Base-by-base conservation (phyloP, 2,888 invertebrate genomes). In the Latheticus oryzae region DNA sequence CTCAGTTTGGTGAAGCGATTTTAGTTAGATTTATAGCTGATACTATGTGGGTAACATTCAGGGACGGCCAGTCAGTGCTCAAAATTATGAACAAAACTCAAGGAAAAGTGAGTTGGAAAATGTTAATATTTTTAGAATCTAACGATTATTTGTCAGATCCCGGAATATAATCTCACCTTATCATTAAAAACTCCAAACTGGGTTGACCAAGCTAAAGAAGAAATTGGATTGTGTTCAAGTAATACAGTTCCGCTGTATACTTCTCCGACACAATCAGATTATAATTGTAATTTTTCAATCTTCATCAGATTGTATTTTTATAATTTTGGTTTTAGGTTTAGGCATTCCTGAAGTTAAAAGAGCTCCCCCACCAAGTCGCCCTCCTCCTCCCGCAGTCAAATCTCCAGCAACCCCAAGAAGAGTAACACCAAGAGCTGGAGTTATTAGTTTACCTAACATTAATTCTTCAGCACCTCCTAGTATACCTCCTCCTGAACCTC, bases 1-100 rank as follows among this genome's bases (percentile, higher is more conserved):
- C 90, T 0, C 89, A 90, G 65, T 88, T 92, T 69, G 96, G 96
- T 3, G 93, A 94, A 78, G 92, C 95, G 0, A 91, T 95, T 37
- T 83, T 97, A 33, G 93, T 96, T 2, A 86, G 96, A 61, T 96
- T 96, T 78, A 90, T 95, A 8, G 93, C 89, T 13, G 91, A 88
- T 57, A 89, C 91, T 8, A 88, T 97, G 81, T 93, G 94, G 88
- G 87, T 97, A 15, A 95, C 96, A 4, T 96, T 97, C 76, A 85
- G 92, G 66, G 92, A 93, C 72, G 95, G 97, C 0, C 89, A 91
- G 73, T 88, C 90, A 64, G 97, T 97, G 2, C 77, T 98, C 12
- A 87, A 88, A 56, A 92, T 92, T 1, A 59, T 73, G 62, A 70
- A 68, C 54, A 73, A 73, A 56, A 75, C 73, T 1, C 65, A 67